Conservation (phyloP, 2,888 invertebrate species). For the Microctonus hyperodae region DNA sequence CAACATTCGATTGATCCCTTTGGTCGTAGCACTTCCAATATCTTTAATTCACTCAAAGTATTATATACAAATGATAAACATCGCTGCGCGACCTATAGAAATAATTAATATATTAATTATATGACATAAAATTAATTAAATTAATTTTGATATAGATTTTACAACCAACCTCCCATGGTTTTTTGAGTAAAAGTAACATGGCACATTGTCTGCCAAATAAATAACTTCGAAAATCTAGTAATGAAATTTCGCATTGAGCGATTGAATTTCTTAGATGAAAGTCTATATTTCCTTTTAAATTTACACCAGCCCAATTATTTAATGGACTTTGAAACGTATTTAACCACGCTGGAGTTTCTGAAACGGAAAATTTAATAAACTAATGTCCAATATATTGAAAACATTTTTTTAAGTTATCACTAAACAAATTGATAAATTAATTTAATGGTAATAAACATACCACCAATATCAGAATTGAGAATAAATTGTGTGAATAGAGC, state of each 20-base stretch:
- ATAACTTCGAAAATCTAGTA: constrained; percentile 92
- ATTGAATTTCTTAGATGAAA: constrained; percentile 63
- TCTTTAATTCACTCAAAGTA: constrained; percentile 82
- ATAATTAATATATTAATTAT: constrained; percentile 5
- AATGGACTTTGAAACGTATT: constrained; percentile 80
- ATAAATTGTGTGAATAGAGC: constrained; percentile 97
- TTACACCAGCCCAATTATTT: constrained; percentile 82
- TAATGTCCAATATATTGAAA: too few relatives aligned
- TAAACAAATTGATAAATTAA: background rate
- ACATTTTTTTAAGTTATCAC: too few relatives aligned
- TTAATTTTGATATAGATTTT: background rate
- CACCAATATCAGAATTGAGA: constrained; percentile 87
- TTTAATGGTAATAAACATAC: constrained; percentile 52
- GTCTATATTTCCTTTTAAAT: constrained; percentile 70
- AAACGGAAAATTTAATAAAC: constrained; percentile 32
- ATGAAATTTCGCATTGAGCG: constrained; percentile 68
- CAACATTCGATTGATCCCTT: constrained; percentile 90
- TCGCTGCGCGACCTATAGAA: constrained; percentile 79
- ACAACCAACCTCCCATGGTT: constrained; percentile 80
- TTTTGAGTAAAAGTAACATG: constrained; percentile 75
- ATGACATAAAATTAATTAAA: background rate
- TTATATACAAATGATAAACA: constrained; percentile 91
- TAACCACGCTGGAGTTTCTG: constrained; percentile 87
- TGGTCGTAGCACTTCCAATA: constrained; percentile 80
- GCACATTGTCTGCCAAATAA: constrained; percentile 92